Base-by-base conservation (phyloP, 2,113 vertebrate species). In the Sclerurus mexicanus region DNA sequence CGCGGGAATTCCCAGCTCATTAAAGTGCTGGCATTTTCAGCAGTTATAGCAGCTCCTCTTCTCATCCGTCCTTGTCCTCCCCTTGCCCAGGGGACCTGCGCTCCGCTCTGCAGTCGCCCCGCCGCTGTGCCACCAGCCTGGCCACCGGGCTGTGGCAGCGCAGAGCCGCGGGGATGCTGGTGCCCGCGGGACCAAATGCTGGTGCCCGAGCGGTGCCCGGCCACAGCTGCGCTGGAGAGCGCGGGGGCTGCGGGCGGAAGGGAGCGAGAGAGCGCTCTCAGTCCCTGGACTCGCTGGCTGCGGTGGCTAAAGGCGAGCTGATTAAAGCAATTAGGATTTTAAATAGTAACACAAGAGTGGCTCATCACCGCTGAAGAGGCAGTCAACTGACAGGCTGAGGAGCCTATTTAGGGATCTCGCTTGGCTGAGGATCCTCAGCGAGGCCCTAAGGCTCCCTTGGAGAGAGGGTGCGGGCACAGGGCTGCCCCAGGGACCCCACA, bases 301-400 rank as follows among this genome's bases (percentile, higher is more conserved):
- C 81, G 11, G 74, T 60, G 71, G 92, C 95, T 75, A 73, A 83
- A 83, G 94, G 92, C 88, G 68, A 94, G 90, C 88, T 97, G 92
- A 96, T 94, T 89, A 93, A 90, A 95, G 94, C 96, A 95, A 97
- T 96, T 94, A 95, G 86, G 83, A 80, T 90, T 88, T 96, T 86
- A 96, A 97, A 97, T 96, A 96, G 96, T 50, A 95, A 92, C 95
- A 74, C 19, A 86, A 79, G 94, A 96, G 96, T 86, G 91, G 94
- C 92, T 95, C 96, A 95, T 94, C 95, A 97, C 90, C 83, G 3
- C 92, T 93, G 75, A 56, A 97, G 94, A 96, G 95, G 95, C 95
- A 94, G 92, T 83, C 88, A 95, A 95, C 62, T 73, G 95, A 90
- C 52, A 90, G 92, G 52, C 95, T 93, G 88, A 97, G 94, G 59